Evolutionary conservation across 2,888 invertebrate species (phyloP).

Genomic region (Sisyra terminalis): DNA sequence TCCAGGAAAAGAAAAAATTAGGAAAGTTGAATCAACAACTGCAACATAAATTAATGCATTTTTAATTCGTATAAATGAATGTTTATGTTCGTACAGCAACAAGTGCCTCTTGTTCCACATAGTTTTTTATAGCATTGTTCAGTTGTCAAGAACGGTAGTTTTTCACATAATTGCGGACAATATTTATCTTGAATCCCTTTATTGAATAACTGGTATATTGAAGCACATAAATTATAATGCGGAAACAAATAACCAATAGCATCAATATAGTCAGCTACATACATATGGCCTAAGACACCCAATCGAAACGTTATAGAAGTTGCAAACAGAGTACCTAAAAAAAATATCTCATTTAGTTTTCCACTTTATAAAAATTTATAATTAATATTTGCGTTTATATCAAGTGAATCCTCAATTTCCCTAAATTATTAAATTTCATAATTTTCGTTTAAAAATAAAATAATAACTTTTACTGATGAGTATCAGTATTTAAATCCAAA

Average conservation of each 20-base stretch:
- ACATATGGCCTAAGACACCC: constrained; percentile 37
- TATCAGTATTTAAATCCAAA: too few species aligned
- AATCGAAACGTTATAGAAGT: constrained; percentile 48
- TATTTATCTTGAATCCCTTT: constrained; percentile 17
- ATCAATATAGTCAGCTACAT: constrained; percentile 42
- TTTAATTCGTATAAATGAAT: too few species aligned
- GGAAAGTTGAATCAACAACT: constrained; percentile 22
- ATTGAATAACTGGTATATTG: constrained; percentile 24
- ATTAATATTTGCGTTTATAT: too few species aligned
- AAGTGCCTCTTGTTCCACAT: constrained; percentile 11
- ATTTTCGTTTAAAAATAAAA: too few species aligned
- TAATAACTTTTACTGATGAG: too few species aligned
- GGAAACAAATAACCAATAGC: constrained; percentile 54
- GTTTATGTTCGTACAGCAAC: constrained; percentile 24
- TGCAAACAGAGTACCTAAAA: constrained; percentile 50
- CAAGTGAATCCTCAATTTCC: too few species aligned
- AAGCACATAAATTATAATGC: constrained; percentile 41
- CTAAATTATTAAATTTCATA: too few species aligned
- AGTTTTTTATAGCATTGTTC: constrained; percentile 21
- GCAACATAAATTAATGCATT: constrained; percentile 3
- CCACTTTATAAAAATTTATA: constrained; percentile 15
- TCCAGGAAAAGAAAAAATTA: constrained; percentile 51
- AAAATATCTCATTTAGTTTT: constrained; percentile 10
- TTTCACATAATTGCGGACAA: constrained; percentile 13
- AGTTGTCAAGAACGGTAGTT: constrained; percentile 23